Base-by-base conservation (phyloP, 1,140 invertebrate species). In the Stenopsyche tienmushanensis region DNA sequence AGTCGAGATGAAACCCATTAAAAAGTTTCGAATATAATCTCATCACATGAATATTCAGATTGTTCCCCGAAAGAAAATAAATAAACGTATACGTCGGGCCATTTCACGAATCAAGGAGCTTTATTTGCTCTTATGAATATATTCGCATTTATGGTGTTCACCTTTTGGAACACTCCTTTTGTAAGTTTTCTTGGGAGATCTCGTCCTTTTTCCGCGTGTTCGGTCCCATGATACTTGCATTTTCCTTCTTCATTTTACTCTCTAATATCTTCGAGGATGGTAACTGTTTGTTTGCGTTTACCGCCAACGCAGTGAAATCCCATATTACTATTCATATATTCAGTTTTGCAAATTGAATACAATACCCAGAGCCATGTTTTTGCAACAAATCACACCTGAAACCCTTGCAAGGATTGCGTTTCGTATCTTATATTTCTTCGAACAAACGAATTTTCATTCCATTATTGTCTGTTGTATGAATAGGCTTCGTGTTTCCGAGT, bases 331-430 rank as follows among this genome's bases (percentile, higher is more conserved):
- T 60, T 60, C 57, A 60, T 60, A 47, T 60, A 60, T 60, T 60
- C 57, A 60, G 57, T 60, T n/a, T 60, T 60, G 57, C 39, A 60
- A 60, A 60, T 60, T 60, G 57, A 60, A 60, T 60, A 60, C 57
- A 60, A 60, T 60, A 60, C 57, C 57, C 42, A 26, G 2, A 60
- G 42, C 39, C 42, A 34, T 60, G 57, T 60, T 60, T 60, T 60
- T 60, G 57, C 39, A 60, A 60, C 57, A 60, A 60, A 60, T 60
- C 57, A 60, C 57, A 60, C 57, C 57, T 60, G 57, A 60, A 60
- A 60, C 57, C 57, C 57, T 60, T 60, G 42, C 57, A 23, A 41
- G 57, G 42, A 60, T 60, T 60, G 41, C 57, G 29, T 25, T 49
- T 20, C 57, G 21, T 39, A 44, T 60, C 57, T 47, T 60, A 60